A percentile compares a stretch with the other conserved stretches of the same genome.
phyloP scores from a whole-genome alignment of 1,140 invertebrate genomes.

The Venturia canescens region DNA sequence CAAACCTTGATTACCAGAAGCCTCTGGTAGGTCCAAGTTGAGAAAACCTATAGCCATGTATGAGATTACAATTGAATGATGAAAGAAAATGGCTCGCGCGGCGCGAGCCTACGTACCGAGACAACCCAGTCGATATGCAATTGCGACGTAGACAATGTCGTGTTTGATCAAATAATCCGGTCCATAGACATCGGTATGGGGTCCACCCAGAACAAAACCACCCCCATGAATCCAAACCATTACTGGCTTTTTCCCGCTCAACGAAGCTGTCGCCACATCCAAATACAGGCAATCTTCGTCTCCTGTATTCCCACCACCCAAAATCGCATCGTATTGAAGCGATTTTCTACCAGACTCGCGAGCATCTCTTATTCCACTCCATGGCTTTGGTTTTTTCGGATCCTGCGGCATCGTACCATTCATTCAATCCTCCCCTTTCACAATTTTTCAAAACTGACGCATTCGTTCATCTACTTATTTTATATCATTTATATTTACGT shows the following conservation, averaged over 20 bases:
- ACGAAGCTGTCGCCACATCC: constrained; percentile 85
- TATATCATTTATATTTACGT: no score
- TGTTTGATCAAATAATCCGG: constrained; percentile 78
- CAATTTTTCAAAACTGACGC: no score
- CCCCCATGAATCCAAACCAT: constrained; percentile 87
- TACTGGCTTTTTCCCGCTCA: constrained; percentile 78
- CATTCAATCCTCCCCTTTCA: no score
- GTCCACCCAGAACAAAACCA: constrained; percentile 78
- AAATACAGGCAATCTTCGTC: constrained; percentile 88
- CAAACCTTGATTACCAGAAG: constrained; percentile 61
- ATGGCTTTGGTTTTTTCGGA: constrained; percentile 58
- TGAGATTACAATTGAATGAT: no score
- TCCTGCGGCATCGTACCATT: constrained; percentile 53
- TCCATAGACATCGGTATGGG: constrained; percentile 67
- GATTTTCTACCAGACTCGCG: constrained; percentile 50
- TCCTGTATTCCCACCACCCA: constrained; percentile 67
- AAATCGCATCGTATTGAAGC: constrained; percentile 51
- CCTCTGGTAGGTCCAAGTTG: constrained; percentile 59
- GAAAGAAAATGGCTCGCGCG: no score
- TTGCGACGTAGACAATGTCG: constrained; percentile 77
- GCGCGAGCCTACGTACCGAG: not conserved
- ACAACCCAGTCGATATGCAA: not conserved
- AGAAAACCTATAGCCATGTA: constrained; percentile 58
- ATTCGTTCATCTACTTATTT: no score
- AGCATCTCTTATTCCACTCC: constrained; percentile 61